Percentiles rank a stretch among this genome's conserved stretches.
Evolutionary conservation across 2,797 vertebrate genomes (phyloP).

Genomic region (Cheirogaleus major): DNA sequence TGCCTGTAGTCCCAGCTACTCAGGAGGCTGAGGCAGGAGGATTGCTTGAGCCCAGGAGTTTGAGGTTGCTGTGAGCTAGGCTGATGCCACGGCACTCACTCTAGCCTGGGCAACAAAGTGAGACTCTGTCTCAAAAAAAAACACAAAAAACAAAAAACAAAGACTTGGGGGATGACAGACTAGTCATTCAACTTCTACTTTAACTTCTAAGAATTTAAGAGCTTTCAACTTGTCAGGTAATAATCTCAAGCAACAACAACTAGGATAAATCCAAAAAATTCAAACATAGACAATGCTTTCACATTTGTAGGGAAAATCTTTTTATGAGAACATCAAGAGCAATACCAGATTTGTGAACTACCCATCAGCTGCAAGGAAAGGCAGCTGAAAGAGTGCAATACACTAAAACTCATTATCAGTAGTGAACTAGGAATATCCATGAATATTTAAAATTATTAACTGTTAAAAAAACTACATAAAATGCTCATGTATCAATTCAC

Average conservation of each 20-base stretch:
- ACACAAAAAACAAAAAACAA: neutral
- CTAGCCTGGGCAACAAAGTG: too few relatives aligned
- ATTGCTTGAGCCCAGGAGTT: too few relatives aligned
- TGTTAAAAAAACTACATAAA: conserved; percentile 16
- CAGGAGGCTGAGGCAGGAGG: too few relatives aligned
- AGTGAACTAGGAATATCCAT: neutral
- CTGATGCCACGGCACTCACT: too few relatives aligned
- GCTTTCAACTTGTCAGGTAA: conserved; percentile 29
- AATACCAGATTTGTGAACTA: neutral
- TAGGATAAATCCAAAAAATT: neutral
- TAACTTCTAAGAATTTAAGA: conserved; percentile 22
- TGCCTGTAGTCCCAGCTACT: too few relatives aligned
- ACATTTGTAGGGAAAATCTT: neutral
- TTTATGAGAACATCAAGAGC: neutral
- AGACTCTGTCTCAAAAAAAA: too few relatives aligned
- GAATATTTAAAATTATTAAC: neutral
- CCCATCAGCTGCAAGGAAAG: neutral
- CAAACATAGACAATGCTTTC: neutral
- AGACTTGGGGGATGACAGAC: neutral
- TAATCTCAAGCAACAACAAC: conserved; percentile 8
- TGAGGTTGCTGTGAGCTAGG: too few relatives aligned
- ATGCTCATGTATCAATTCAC: neutral
- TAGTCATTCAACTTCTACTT: conserved; percentile 23
- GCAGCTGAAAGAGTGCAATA: neutral
- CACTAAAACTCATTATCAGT: neutral